Evolutionary conservation across 2,113 vertebrate genomes (phyloP).

Genomic region (Perca flavescens): DNA sequence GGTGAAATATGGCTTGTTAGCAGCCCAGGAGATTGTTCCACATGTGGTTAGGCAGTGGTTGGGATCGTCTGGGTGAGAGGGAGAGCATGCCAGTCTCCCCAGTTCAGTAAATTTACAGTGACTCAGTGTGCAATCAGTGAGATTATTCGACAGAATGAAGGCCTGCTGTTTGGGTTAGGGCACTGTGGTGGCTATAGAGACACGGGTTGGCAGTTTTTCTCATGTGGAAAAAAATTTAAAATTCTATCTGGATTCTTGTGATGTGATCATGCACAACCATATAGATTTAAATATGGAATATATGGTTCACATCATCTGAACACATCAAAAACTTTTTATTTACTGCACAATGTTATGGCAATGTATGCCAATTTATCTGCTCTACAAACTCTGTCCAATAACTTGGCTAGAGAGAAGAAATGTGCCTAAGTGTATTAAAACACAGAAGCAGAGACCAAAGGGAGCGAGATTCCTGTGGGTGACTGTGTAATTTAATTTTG

Average conservation of each 20-base stretch:
- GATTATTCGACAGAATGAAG: slow-evolving; percentile 60
- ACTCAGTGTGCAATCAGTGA: slow-evolving; percentile 62
- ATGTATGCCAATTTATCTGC: slow-evolving; percentile 30
- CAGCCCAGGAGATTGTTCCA: slow-evolving; percentile 70
- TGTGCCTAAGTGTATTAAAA: slow-evolving; percentile 71
- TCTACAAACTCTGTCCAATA: slow-evolving; percentile 37
- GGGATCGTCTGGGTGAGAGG: slow-evolving; percentile 73
- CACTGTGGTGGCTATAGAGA: slow-evolving; percentile 31
- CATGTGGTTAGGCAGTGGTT: slow-evolving; percentile 72
- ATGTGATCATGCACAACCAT: slow-evolving; percentile 2
- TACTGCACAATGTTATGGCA: slow-evolving; percentile 3
- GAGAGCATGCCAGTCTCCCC: slow-evolving; percentile 72
- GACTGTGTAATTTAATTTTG: slow-evolving; percentile 77
- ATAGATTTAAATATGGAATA: slow-evolving; percentile 7
- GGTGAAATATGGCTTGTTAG: slow-evolving; percentile 76
- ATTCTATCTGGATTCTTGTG: slow-evolving; percentile 18
- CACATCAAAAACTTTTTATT: slow-evolving; percentile 10
- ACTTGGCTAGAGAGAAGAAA: slow-evolving; percentile 65
- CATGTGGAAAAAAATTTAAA: slow-evolving; percentile 32
- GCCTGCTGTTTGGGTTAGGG: slow-evolving; percentile 57
- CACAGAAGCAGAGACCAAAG: slow-evolving; percentile 70
- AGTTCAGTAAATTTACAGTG: slow-evolving; percentile 70
- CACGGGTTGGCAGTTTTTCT: slow-evolving; percentile 15
- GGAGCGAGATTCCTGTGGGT: slow-evolving; percentile 66
- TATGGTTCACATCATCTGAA: slow-evolving; percentile 2